These are phyloP conservation scores for Hypolimnas misippus DNA, from an alignment of 2,888 invertebrate genomes.

Conservation along the genomic window DNA sequence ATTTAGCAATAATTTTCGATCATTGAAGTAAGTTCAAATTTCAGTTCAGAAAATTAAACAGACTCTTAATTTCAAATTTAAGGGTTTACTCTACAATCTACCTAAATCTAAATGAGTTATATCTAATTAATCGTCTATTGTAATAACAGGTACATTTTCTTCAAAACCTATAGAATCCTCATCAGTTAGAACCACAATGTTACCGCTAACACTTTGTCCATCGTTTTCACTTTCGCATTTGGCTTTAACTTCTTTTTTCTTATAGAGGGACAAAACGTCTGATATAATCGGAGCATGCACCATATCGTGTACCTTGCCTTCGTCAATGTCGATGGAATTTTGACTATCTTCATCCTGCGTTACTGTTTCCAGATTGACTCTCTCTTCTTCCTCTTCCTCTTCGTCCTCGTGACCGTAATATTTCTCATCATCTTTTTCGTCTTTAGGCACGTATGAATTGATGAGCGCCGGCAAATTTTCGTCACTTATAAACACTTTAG, in stretches of 20 bases:
- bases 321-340: conserved; percentile 50
- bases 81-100: not conserved
- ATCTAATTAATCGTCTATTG: conserved; percentile 56
- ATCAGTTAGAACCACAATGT: conserved; percentile 57
- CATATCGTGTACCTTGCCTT: conserved; percentile 56
- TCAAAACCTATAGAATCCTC: conserved; percentile 60
- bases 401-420: conserved; percentile 70
- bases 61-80: no score
- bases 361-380: conserved; percentile 27
- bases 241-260: conserved; percentile 50
- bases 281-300: conserved; percentile 74
- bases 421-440: conserved; percentile 72
- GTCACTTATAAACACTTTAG: conserved; percentile 70
- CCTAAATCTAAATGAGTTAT: not conserved
- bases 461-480: conserved; percentile 63
- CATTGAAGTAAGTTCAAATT: no score
- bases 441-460: conserved; percentile 68
- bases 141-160: conserved; percentile 52
- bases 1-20: no score
- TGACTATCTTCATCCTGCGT: conserved; percentile 52
- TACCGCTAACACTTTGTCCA: conserved; percentile 32
- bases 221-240: conserved; percentile 10
- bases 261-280: conserved; percentile 70
- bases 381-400: conserved; percentile 49
- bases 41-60: no score